Conservation (phyloP, 1,140 invertebrate species). For the Papilio polytes region DNA sequence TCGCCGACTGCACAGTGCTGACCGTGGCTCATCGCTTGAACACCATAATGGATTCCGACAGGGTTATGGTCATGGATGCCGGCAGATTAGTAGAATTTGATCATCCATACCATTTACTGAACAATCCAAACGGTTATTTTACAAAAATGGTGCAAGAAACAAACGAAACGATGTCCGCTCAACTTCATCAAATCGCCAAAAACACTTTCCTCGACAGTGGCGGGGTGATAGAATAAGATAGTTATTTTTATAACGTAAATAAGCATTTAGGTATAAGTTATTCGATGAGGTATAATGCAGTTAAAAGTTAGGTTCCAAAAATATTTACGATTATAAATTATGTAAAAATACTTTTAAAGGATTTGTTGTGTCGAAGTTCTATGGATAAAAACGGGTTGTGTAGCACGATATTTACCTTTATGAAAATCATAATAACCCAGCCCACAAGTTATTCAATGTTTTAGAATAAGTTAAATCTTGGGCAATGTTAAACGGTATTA, state of each 20-base stretch:
- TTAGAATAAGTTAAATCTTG: too few relatives aligned
- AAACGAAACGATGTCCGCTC: conserved; percentile 83
- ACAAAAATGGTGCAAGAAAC: conserved; percentile 88
- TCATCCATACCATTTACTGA: conserved; percentile 86
- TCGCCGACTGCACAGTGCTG: conserved; percentile 88
- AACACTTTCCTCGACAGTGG: conserved; percentile 73
- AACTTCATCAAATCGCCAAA: conserved; percentile 76
- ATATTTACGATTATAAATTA: neutral
- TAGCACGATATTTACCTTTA: neutral
- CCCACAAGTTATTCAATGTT: neutral
- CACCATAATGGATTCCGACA: conserved; percentile 92
- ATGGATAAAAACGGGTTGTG: conserved; percentile 10
- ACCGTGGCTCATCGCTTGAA: conserved; percentile 94
- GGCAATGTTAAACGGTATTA: too few relatives aligned
- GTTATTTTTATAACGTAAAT: conserved; percentile 37
- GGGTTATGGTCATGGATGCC: conserved; percentile 90
- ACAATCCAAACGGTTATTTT: conserved; percentile 86
- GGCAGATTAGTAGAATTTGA: conserved; percentile 85
- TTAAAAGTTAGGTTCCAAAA: conserved; percentile 29
- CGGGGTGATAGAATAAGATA: conserved; percentile 65
- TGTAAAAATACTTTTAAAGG: neutral
- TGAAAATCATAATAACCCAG: neutral
- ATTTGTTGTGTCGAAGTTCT: neutral
- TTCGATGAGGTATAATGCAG: conserved; percentile 44
- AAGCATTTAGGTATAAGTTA: conserved; percentile 38